Conservation (phyloP, 2,888 invertebrate genomes). For the Metopia argyrocephala region DNA sequence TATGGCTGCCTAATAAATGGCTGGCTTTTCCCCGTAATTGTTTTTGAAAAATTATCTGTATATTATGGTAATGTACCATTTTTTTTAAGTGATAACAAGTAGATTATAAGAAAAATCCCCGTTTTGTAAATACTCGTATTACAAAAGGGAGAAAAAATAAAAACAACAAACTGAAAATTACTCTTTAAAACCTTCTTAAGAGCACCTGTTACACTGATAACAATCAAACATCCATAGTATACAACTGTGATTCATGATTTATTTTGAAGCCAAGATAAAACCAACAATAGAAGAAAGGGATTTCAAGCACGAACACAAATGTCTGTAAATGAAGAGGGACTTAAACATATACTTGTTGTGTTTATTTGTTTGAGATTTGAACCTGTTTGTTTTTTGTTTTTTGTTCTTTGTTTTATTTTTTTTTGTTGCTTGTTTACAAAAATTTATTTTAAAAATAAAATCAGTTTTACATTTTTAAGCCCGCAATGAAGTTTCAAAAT, state of each 20-base stretch:
- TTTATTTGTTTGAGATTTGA: background rate
- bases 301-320: background rate
- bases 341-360: background rate
- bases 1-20: too few species aligned
- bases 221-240: too few species aligned
- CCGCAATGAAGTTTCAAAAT: background rate
- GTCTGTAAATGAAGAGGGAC: background rate
- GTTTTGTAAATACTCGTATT: background rate
- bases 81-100: conserved; percentile 31
- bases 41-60: conserved; percentile 29
- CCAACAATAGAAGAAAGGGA: too few species aligned
- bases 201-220: too few species aligned
- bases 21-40: conserved; percentile 34
- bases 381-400: background rate
- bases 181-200: too few species aligned
- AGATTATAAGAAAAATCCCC: conserved; percentile 40
- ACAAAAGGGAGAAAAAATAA: too few species aligned
- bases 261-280: too few species aligned
- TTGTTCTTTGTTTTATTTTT: background rate
- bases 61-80: conserved; percentile 42
- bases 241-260: too few species aligned
- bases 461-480: background rate
- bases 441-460: background rate
- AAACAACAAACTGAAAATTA: too few species aligned
- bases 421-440: background rate